Base-by-base conservation (phyloP, 1,140 invertebrate species). In the Drosophila insularis region DNA sequence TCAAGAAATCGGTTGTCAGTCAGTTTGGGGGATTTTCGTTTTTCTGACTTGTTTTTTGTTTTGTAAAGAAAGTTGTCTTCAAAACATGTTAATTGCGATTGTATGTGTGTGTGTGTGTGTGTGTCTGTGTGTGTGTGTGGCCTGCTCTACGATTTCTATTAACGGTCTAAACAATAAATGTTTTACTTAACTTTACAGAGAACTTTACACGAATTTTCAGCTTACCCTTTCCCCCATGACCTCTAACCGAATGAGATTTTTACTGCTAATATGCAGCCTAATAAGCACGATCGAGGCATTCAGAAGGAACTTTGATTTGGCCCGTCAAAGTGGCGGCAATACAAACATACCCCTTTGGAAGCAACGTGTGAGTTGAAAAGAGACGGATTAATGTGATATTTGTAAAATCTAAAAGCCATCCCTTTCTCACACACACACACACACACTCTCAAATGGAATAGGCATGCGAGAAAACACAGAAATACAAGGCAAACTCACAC, bases 401-500 rank as follows among this genome's bases (percentile, higher is more conserved):
- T 23, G 4, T 27, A 27, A 27, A 27, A 27, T 27, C 5, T 27
- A 27, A 27, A 27, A 27, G 27, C 27, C 0, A 37, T 37, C 10
- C 3, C 35, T 13, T 2, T 37, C 35, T 37, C n/a, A n/a, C n/a
- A n/a, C n/a, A n/a, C n/a, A n/a, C n/a, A n/a, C n/a, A n/a, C n/a
- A n/a, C n/a, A n/a, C n/a, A n/a, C n/a, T n/a, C n/a, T n/a, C n/a
- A n/a, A n/a, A n/a, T 17, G 13, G 61, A 27, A 14, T 56, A 97
- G 94, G 96, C 96, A 54, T 97, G 96, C 90, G 96, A 96, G 92
- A 93, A 96, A 75, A 95, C 96, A 13, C 95, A 97, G 0, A 94
- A 96, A 7, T 95, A 98, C 91, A 97, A 97, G 90, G 95, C 95
- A 74, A 96, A 97, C 91, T 98, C 97, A 58, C 98, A 99, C 92